Base-by-base conservation (phyloP, 2,797 vertebrate genomes). In the Fundulus diaphanus region DNA sequence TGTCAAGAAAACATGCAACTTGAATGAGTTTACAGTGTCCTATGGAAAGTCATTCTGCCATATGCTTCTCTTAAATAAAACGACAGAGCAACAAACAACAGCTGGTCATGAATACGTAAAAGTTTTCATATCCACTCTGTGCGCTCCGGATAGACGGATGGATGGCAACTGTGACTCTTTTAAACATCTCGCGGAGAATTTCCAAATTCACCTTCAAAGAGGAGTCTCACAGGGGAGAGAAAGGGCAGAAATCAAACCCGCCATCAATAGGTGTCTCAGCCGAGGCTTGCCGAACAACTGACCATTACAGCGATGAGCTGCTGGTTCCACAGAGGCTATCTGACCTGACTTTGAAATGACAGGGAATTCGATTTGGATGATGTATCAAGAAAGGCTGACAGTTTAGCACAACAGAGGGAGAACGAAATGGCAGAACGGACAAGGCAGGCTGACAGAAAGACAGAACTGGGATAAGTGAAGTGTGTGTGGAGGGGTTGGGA, bases 71-170 rank as follows among this genome's bases (percentile, higher is more conserved):
- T 78, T 65, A 9, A 69, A 74, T 76, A 78, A 88, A 87, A 76
- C 79, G 86, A 92, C 91, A 88, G 81, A 82, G 78, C 78, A 87
- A 92, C 89, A 93, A 93, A 93, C 90, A 93, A 87, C 93, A 94
- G 93, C 93, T 94, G 93, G 90, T 79, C 85, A 59, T 89, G 93
- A 88, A 94, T 93, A 91, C 77, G 90, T 90, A 92, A 91, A 85
- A 85, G 81, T 82, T 83, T 79, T 74, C 66, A 79, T 42, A 77
- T 90, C 88, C 85, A 87, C 83, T 68, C 35, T n/a, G 69, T 42
- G 78, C 76, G 65, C 81, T 79, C 69, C 49, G 51, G 82, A 90
- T 80, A 85, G 87, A 93, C 61, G 73, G 75, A 83, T 80, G 70
- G 87, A 83, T 78, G 70, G 88, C 79, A 82, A 88, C 79, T 24